Evolutionary conservation across 2,113 vertebrate species (phyloP).

Genomic region (Rissa tridactyla): DNA sequence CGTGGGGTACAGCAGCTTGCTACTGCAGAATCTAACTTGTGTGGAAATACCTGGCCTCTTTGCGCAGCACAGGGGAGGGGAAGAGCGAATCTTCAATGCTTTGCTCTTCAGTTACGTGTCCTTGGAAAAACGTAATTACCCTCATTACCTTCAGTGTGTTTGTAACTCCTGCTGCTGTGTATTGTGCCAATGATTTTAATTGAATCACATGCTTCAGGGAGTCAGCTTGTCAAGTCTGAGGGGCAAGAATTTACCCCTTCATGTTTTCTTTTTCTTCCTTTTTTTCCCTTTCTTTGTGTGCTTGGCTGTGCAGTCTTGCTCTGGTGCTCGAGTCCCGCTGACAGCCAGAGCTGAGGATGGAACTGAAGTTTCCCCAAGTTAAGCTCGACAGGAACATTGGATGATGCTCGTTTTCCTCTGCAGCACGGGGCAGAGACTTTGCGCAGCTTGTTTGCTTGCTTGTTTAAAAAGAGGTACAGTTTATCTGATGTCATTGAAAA

Average conservation of each 20-base stretch:
- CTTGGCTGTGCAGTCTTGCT: not conserved
- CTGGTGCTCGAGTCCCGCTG: not conserved
- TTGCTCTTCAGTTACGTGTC: not conserved
- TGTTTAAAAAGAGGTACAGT: not conserved
- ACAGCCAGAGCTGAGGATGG: not conserved
- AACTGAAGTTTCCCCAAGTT: not conserved
- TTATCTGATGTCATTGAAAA: not conserved
- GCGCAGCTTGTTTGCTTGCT: not conserved
- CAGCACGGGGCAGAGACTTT: not conserved
- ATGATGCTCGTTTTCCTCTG: not conserved
- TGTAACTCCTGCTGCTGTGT: not conserved
- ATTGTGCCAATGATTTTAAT: not conserved
- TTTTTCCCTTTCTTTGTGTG: accelerated
- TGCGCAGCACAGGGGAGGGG: not conserved
- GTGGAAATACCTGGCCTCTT: not conserved
- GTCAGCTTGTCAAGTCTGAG: not conserved
- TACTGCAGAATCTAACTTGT: not conserved
- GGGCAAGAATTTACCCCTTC: not conserved
- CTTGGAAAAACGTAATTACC: not conserved
- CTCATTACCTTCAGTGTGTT: not conserved
- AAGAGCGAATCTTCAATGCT: not conserved
- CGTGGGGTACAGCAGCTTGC: accelerated
- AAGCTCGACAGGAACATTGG: not conserved
- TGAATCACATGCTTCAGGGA: not conserved
- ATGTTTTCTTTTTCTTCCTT: accelerated